Base-by-base conservation (phyloP, 1,140 invertebrate species). In the Ephestia elutella region DNA sequence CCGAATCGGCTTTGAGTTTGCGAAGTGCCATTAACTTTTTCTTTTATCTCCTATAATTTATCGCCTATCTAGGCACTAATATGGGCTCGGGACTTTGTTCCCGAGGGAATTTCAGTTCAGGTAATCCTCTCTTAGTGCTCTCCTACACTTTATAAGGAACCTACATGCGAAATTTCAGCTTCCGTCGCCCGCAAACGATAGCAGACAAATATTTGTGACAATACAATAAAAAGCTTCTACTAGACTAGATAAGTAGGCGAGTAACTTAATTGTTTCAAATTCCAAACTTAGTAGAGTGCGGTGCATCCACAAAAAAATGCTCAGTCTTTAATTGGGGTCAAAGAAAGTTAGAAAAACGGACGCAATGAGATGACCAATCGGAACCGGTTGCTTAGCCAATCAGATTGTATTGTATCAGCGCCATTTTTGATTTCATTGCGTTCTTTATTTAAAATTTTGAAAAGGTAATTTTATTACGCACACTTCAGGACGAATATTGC, bases 321-420 rank as follows among this genome's bases (percentile, higher is more conserved):
- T 57, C 68, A 50, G 53, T 49, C 28, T 56, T 59, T 63, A 68
- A 85, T 73, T 71, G 75, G 67, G 82, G 82, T 78, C 80, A 71
- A 82, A 85, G 82, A 85, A 85, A 85, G 82, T 82, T 82, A 74
- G 76, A 76, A 79, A 80, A 82, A 80, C 70, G 70, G 65, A 62
- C 65, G 64, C 69, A 63, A 35, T 60, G 78, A 75, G 72, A 79
- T 75, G 70, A 69, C 67, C 71, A 75, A 78, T 71, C 63, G 62
- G 65, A 80, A 82, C 79, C 74, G 72, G 77, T 82, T 63, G 62
- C 11, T 25, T 5, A 53, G 21, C 50, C 50, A 53, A 53, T 53
- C 50, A 53, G 10, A 25, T 15, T 25, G 50, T 15, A 15, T 44
- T 44, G 4, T 5, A 44, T 44, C 38, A 44, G 38, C 38, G 38